phyloP scores from a whole-genome alignment of 2,888 invertebrate species.

The Chaetoderma sp. region DNA sequence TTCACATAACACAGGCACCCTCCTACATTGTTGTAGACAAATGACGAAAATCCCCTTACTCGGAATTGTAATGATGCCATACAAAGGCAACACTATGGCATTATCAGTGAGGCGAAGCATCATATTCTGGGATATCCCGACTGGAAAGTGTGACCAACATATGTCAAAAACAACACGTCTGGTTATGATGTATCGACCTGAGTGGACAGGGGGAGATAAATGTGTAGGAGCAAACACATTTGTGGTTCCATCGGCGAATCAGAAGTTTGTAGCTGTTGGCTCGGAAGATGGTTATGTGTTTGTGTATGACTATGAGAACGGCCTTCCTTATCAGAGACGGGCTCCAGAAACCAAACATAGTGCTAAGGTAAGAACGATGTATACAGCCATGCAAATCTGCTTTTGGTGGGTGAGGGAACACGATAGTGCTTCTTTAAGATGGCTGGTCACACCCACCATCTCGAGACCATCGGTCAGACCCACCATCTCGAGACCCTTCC shows the following conservation, averaged over 20 bases:
- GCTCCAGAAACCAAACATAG: slow-evolving; percentile 48
- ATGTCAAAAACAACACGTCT: slow-evolving; percentile 34
- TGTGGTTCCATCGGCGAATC: slow-evolving; percentile 36
- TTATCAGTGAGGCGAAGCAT: slow-evolving; percentile 37
- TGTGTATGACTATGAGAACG: slow-evolving; percentile 44
- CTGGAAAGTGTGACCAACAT: slow-evolving; percentile 55
- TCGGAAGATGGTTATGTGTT: slow-evolving; percentile 56
- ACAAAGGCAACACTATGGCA: slow-evolving; percentile 48
- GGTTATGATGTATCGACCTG: slow-evolving; percentile 50
- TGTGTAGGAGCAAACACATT: slow-evolving; percentile 40
- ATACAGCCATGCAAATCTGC: neutral
- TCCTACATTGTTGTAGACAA: slow-evolving; percentile 45
- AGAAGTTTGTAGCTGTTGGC: slow-evolving; percentile 42
- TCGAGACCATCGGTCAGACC: no score
- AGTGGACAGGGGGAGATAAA: slow-evolving; percentile 38
- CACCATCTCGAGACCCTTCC: no score
- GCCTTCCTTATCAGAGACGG: slow-evolving; percentile 41
- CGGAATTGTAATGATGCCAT: slow-evolving; percentile 41
- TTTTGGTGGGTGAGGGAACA: neutral
- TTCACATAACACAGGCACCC: slow-evolving; percentile 40
- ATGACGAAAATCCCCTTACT: slow-evolving; percentile 55
- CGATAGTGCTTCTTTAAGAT: no score
- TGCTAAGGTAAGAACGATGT: slow-evolving; percentile 41
- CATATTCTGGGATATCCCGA: slow-evolving; percentile 57
- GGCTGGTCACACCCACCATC: no score